These are phyloP conservation scores for Cryptotis parvus DNA, from an alignment of 2,113 vertebrate genomes.

Conservation along the genomic window DNA sequence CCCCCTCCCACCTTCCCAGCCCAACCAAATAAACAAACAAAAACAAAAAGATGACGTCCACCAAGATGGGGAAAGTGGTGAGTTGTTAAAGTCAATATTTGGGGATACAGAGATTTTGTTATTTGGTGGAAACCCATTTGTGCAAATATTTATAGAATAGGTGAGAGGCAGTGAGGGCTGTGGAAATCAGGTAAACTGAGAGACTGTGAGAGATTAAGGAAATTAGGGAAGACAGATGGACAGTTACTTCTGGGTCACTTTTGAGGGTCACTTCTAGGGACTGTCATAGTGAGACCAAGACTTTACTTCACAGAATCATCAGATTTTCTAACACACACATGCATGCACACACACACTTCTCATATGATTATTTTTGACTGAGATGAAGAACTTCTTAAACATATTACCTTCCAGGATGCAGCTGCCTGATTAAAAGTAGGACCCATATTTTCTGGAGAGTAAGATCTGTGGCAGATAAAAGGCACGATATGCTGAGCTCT, in stretches of 20 bases:
- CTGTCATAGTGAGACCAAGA: too few relatives aligned
- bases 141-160: neutral
- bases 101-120: neutral
- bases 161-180: neutral
- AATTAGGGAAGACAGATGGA: neutral
- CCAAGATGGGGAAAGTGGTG: neutral
- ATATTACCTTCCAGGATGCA: neutral
- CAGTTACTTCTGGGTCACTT: neutral
- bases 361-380: neutral
- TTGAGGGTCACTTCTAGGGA: neutral
- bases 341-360: neutral
- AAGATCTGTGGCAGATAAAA: neutral
- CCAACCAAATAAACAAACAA: neutral
- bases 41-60: neutral
- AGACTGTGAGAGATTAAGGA: neutral
- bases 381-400: neutral
- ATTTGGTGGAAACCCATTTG: neutral
- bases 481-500: neutral
- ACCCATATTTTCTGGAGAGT: neutral
- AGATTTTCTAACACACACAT: neutral
- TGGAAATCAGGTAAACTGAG: neutral
- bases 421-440: neutral
- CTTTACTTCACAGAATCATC: neutral
- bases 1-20: too few relatives aligned
- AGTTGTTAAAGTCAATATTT: neutral